phyloP scores from a whole-genome alignment of 2,113 vertebrate genomes.

The Calonectris borealis region DNA sequence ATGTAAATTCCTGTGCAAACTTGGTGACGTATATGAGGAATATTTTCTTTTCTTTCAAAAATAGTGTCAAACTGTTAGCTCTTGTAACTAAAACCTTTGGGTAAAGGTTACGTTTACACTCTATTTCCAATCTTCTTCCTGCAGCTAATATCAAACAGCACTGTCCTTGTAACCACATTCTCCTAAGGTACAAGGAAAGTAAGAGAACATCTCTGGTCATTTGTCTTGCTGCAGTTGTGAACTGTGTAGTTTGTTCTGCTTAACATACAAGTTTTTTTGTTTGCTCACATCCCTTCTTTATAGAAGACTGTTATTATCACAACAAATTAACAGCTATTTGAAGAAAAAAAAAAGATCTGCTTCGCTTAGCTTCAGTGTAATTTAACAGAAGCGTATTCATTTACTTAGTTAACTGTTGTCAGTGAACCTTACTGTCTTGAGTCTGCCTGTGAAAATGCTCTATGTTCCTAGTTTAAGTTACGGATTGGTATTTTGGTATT shows the following conservation, averaged over 20 bases:
- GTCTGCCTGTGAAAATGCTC: background rate
- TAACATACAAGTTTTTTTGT: background rate
- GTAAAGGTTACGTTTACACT: background rate
- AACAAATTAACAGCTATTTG: background rate
- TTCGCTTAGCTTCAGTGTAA: background rate
- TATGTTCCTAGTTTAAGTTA: background rate
- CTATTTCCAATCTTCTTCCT: constrained; percentile 27
- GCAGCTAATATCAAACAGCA: background rate
- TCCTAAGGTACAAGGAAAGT: constrained; percentile 27
- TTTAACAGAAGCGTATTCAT: background rate
- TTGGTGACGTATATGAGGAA: background rate
- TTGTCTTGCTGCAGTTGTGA: background rate
- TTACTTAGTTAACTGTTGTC: background rate
- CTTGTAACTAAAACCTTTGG: background rate
- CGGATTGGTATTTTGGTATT: background rate
- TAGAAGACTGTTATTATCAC: background rate
- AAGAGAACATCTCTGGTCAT: background rate
- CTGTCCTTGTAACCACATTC: constrained; percentile 15
- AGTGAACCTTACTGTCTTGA: background rate
- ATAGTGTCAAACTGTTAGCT: background rate
- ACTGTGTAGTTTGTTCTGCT: background rate
- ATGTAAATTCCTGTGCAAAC: background rate
- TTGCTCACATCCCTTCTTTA: background rate
- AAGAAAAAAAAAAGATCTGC: background rate
- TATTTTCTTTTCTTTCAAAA: background rate